Evolutionary conservation across 2,113 vertebrate genomes (phyloP).

Genomic region (Mixornis gularis): DNA sequence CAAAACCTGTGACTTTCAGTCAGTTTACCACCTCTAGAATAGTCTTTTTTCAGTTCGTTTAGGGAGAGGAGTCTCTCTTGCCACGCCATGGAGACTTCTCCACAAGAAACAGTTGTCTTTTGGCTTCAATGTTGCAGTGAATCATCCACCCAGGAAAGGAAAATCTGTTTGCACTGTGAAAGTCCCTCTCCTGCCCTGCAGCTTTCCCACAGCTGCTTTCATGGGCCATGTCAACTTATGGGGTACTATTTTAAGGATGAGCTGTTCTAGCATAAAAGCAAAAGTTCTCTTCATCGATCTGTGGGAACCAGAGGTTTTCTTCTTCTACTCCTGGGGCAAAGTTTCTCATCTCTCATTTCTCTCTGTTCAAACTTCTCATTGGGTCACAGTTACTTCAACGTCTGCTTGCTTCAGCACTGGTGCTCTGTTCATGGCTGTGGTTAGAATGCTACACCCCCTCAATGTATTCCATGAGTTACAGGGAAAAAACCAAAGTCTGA

Average conservation of each 20-base stretch:
- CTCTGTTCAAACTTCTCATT: not conserved
- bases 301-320: not conserved
- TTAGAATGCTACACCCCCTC: not conserved
- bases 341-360: not conserved
- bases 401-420: not conserved
- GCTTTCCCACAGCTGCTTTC: not conserved
- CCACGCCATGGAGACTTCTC: not conserved
- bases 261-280: not conserved
- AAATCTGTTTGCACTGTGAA: not conserved
- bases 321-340: not conserved
- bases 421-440: not conserved
- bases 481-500: not conserved
- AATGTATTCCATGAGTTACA: not conserved
- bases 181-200: not conserved
- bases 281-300: not conserved
- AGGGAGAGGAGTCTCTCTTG: not conserved
- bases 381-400: not conserved
- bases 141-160: not conserved
- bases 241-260: not conserved
- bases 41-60: not conserved
- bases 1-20: not conserved
- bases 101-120: not conserved
- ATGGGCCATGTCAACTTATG: not conserved
- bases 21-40: not conserved
- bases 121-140: not conserved